phyloP scores from a whole-genome alignment of 2,888 invertebrate genomes.

The Thymelicus lineola region DNA sequence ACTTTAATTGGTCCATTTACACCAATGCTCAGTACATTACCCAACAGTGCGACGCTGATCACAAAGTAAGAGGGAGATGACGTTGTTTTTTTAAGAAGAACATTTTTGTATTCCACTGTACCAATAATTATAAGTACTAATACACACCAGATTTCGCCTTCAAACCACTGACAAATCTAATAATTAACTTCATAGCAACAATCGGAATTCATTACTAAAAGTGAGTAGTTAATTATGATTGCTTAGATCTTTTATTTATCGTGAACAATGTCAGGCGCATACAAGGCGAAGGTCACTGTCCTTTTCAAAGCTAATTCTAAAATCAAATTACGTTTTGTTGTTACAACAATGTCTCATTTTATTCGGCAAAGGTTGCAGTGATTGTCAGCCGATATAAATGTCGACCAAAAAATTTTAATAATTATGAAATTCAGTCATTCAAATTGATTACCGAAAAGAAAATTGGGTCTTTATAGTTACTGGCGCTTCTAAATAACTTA shows the following conservation, averaged over 20 bases:
- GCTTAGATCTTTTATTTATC: not conserved
- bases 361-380: not conserved
- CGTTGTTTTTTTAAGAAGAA: no score
- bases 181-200: not conserved
- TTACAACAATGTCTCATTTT: not conserved
- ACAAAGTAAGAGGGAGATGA: no score
- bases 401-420: no score
- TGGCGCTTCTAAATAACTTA: not conserved
- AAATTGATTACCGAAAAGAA: no score
- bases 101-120: no score
- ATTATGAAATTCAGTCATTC: no score
- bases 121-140: no score
- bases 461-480: no score
- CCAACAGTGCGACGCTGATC: no score
- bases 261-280: constrained; percentile 1
- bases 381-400: not conserved
- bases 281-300: not conserved
- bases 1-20: no score
- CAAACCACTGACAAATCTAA: not conserved
- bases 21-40: no score
- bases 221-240: not conserved
- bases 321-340: not conserved
- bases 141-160: not conserved
- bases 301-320: not conserved
- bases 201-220: not conserved